Percentiles rank a stretch among this genome's conserved stretches.
Conservation (phyloP, 1,140 invertebrate genomes). For the Meloidogyne floridensis region DNA sequence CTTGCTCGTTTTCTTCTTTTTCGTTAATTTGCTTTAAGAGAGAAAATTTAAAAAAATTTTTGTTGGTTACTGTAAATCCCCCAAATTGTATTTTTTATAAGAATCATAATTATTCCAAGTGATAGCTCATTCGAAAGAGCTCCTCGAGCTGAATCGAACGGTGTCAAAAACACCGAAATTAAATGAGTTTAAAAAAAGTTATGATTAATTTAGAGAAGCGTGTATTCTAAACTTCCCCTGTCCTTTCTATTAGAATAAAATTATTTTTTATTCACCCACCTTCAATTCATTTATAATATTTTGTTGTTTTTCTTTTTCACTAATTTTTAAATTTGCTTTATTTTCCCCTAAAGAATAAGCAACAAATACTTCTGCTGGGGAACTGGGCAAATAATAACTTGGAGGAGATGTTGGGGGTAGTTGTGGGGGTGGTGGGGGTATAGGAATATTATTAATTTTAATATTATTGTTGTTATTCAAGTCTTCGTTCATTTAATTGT, state of each 20-base stretch:
- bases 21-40: not conserved
- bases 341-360: slow-evolving; percentile 16
- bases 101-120: no score
- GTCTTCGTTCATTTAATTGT: not conserved
- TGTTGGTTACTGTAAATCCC: no score
- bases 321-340: not conserved
- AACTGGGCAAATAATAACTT: slow-evolving; percentile 18
- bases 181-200: no score
- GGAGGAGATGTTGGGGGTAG: not conserved
- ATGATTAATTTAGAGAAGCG: no score
- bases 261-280: not conserved
- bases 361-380: slow-evolving; percentile 20
- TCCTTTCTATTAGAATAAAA: no score
- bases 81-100: no score
- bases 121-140: no score
- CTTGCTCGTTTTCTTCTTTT: slow-evolving; percentile 6
- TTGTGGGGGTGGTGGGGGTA: not conserved
- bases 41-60: no score
- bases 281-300: not conserved
- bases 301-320: not conserved
- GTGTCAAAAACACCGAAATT: no score
- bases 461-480: not conserved
- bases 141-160: no score
- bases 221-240: no score
- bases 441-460: not conserved